Evolutionary conservation across 2,797 vertebrate species (phyloP).

Genomic region (Thamnophis elegans): DNA sequence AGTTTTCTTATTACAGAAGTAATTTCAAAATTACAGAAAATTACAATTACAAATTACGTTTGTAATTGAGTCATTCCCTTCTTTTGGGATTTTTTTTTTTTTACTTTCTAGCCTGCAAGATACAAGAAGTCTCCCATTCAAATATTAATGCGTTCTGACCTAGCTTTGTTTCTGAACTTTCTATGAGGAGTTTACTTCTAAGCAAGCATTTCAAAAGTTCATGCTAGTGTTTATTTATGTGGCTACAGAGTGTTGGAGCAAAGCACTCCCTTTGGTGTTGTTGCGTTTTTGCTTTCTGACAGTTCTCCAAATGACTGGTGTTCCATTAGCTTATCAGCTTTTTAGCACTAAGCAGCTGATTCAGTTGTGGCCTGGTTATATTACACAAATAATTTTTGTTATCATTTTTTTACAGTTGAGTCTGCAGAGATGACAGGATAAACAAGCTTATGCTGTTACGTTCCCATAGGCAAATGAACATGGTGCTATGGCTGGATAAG

Average conservation of each 20-base stretch:
- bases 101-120: not conserved
- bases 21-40: not conserved
- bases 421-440: not conserved
- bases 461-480: not conserved
- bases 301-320: not conserved
- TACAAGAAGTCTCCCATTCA: not conserved
- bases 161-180: not conserved
- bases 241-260: not conserved
- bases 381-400: not conserved
- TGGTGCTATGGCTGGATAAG: not conserved
- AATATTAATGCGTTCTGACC: not conserved
- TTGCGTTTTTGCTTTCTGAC: not conserved
- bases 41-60: too few species aligned
- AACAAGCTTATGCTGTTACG: not conserved
- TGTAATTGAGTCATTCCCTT: not conserved
- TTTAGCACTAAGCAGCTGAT: not conserved
- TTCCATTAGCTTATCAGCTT: not conserved
- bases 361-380: not conserved
- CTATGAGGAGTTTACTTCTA: not conserved
- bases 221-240: not conserved
- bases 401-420: not conserved
- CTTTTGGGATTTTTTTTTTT: not conserved
- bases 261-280: not conserved
- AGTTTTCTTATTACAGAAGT: not conserved
- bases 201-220: not conserved